A percentile compares a stretch with the other conserved stretches of the same genome.
Evolutionary conservation across 2,797 vertebrate species (phyloP).

Genomic region (Gallinago stenura): DNA sequence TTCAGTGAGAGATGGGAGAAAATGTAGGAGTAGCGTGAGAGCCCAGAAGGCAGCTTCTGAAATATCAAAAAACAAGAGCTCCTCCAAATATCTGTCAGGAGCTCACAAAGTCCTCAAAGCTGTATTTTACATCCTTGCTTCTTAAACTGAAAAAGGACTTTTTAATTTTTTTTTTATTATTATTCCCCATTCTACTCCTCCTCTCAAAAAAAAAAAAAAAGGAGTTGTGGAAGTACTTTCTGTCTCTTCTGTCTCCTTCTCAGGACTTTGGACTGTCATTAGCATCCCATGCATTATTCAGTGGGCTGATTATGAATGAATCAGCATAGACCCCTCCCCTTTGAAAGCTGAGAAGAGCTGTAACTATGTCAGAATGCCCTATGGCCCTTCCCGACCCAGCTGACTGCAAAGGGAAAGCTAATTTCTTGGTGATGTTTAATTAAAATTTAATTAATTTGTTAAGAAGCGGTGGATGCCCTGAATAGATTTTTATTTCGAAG

Average conservation of each 20-base stretch:
- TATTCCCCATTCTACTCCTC: background rate
- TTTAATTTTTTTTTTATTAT: background rate
- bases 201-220: background rate
- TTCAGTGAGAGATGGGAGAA: background rate
- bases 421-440: conserved; percentile 19
- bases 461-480: background rate
- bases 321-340: background rate
- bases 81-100: background rate
- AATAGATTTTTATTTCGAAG: conserved; percentile 25
- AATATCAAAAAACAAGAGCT: background rate
- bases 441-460: conserved; percentile 31
- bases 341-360: background rate
- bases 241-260: background rate
- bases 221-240: background rate
- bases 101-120: background rate
- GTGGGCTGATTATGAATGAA: conserved; percentile 26
- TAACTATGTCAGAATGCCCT: background rate
- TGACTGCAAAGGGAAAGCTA: background rate
- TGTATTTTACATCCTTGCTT: background rate
- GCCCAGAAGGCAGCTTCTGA: background rate
- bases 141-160: background rate
- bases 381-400: conserved; percentile 2
- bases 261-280: background rate
- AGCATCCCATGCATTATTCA: conserved; percentile 21
- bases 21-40: background rate